These are phyloP conservation scores for Calvadosia cruxmelitensis DNA, from an alignment of 30 jellyfish, hydroid and myxozoan genomes.

Conservation along the genomic window DNA sequence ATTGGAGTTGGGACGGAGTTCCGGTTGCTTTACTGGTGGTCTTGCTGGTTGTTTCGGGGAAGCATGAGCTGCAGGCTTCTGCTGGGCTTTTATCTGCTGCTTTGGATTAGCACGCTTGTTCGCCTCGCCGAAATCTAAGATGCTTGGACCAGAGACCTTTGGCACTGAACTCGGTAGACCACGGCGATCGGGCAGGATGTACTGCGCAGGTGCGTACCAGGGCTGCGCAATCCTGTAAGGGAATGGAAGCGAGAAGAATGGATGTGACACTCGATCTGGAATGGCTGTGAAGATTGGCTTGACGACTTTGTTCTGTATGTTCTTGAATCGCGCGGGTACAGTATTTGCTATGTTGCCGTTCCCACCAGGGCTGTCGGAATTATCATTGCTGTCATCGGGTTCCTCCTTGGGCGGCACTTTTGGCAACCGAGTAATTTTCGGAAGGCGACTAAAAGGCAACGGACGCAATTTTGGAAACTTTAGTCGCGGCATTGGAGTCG, in stretches of 20 bases:
- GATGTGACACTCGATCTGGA: not conserved
- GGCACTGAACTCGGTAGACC: not conserved
- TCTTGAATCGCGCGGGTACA: not conserved
- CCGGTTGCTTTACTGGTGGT: no score
- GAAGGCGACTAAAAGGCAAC: not conserved
- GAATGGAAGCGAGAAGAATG: not conserved
- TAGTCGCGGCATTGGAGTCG: not conserved
- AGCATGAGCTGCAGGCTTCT: no score
- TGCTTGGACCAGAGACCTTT: not conserved
- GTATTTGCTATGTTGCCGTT: not conserved
- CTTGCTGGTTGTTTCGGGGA: not conserved
- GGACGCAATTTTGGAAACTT: not conserved
- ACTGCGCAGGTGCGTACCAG: not conserved
- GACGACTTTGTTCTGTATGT: not conserved
- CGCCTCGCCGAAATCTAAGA: not conserved
- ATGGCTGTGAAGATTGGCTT: not conserved
- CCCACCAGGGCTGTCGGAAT: not conserved
- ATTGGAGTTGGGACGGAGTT: not conserved
- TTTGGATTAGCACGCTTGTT: not conserved
- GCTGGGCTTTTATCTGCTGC: no score
- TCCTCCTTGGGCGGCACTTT: not conserved
- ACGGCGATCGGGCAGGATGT: not conserved
- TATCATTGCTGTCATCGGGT: not conserved
- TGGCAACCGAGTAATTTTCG: not conserved
- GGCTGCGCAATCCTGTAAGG: not conserved